Evolutionary conservation across 2,797 vertebrate genomes (phyloP).

Genomic region (Chaenodraco wilsoni): DNA sequence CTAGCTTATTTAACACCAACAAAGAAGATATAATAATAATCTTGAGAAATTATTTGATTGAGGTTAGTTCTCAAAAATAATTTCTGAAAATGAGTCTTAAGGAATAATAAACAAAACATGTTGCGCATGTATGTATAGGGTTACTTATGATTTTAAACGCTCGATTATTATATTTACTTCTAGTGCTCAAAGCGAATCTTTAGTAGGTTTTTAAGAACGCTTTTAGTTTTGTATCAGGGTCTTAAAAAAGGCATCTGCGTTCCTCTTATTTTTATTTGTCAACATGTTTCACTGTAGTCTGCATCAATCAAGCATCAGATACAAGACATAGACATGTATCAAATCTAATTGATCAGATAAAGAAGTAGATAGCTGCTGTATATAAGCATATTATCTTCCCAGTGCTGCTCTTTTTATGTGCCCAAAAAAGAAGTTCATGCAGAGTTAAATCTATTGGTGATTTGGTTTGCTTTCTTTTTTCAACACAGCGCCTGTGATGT

Average conservation of each 20-base stretch:
- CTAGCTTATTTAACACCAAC: slow-evolving; percentile 3
- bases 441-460: background rate
- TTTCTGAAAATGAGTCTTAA: slow-evolving; percentile 38
- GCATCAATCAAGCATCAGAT: slow-evolving; percentile 22
- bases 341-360: slow-evolving; percentile 13
- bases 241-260: slow-evolving; percentile 6
- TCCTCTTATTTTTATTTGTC: slow-evolving; percentile 26
- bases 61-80: slow-evolving; percentile 5
- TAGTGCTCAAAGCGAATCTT: slow-evolving; percentile 24
- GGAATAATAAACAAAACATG: background rate
- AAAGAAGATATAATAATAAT: background rate
- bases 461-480: no score
- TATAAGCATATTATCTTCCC: slow-evolving; percentile 43
- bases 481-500: slow-evolving; percentile 3
- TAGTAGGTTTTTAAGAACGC: slow-evolving; percentile 35
- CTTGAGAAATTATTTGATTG: slow-evolving; percentile 12
- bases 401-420: slow-evolving; percentile 29
- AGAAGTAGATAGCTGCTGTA: slow-evolving; percentile 42
- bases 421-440: slow-evolving; percentile 1
- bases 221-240: slow-evolving; percentile 37
- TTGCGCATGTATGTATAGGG: background rate
- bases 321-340: slow-evolving; percentile 7
- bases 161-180: slow-evolving; percentile 27
- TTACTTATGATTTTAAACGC: slow-evolving; percentile 31
- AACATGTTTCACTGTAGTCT: slow-evolving; percentile 34